Evolutionary conservation across 2,113 vertebrate genomes (phyloP).

Genomic region (Psammodynastes pulverulentus): DNA sequence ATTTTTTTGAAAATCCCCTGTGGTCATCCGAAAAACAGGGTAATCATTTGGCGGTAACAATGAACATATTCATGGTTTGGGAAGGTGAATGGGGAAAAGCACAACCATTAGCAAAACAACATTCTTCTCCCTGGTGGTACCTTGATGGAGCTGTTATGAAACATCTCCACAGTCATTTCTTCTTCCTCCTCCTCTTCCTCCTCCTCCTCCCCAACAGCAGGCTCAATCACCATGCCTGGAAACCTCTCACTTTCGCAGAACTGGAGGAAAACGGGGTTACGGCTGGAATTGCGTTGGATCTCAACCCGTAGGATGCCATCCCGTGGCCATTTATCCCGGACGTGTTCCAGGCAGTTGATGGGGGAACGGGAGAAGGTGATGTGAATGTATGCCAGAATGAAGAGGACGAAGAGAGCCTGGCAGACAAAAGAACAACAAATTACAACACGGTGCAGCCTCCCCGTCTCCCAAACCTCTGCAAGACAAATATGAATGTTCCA

Average conservation of each 20-base stretch:
- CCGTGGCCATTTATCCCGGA: constrained; percentile 90
- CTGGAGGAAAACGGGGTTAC: constrained; percentile 88
- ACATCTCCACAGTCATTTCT: constrained; percentile 89
- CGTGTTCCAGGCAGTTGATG: constrained; percentile 92
- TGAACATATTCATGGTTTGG: neutral
- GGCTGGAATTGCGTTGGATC: constrained; percentile 91
- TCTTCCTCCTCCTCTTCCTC: constrained; percentile 88
- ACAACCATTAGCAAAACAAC: neutral
- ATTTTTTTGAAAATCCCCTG: too few species aligned
- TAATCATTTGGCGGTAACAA: neutral
- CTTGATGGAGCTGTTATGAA: constrained; percentile 87
- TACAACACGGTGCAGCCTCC: neutral
- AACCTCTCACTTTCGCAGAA: constrained; percentile 78
- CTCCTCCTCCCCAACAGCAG: constrained; percentile 61
- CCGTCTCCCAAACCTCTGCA: neutral
- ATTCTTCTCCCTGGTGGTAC: neutral
- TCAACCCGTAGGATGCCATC: constrained; percentile 93
- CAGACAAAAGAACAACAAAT: neutral
- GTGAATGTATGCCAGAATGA: constrained; percentile 97
- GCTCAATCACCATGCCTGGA: constrained; percentile 73
- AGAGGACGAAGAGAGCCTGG: constrained; percentile 93
- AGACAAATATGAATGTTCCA: neutral
- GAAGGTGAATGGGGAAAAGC: neutral
- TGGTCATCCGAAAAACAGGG: too few species aligned
- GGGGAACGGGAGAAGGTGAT: constrained; percentile 96